Evolutionary conservation across 2,888 invertebrate genomes (phyloP).

Genomic region (Cantharis rustica): DNA sequence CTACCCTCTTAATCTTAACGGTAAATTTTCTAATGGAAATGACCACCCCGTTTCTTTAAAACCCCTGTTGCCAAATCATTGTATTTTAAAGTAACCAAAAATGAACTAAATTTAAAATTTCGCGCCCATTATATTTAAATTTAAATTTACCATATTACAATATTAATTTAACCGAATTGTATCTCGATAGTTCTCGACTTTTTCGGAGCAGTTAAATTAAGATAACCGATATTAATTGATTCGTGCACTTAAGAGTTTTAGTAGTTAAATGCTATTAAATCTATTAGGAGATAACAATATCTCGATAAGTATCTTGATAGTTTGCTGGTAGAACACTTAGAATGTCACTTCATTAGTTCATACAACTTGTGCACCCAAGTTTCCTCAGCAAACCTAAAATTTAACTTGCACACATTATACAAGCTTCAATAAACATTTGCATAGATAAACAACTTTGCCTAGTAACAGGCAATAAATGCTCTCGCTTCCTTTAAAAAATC

Average conservation of each 20-base stretch:
- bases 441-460: not conserved
- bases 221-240: not conserved
- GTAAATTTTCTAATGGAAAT: too few relatives aligned
- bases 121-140: too few relatives aligned
- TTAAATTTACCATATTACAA: too few relatives aligned
- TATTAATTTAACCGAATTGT: too few relatives aligned
- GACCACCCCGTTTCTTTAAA: too few relatives aligned
- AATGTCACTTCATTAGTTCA: conserved; percentile 17
- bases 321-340: conserved; percentile 8
- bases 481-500: not conserved
- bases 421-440: conserved; percentile 10
- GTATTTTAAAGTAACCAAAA: too few relatives aligned
- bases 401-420: conserved; percentile 9
- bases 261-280: not conserved
- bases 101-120: too few relatives aligned
- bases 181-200: not conserved
- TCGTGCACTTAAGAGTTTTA: not conserved
- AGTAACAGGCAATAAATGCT: not conserved
- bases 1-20: too few relatives aligned
- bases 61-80: too few relatives aligned
- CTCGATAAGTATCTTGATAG: conserved; percentile 7
- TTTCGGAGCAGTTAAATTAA: not conserved
- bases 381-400: not conserved
- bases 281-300: not conserved
- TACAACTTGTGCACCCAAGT: conserved; percentile 12